These are phyloP conservation scores for Rhinogobio ventralis DNA, from an alignment of 2,797 vertebrate species.

Conservation along the genomic window DNA sequence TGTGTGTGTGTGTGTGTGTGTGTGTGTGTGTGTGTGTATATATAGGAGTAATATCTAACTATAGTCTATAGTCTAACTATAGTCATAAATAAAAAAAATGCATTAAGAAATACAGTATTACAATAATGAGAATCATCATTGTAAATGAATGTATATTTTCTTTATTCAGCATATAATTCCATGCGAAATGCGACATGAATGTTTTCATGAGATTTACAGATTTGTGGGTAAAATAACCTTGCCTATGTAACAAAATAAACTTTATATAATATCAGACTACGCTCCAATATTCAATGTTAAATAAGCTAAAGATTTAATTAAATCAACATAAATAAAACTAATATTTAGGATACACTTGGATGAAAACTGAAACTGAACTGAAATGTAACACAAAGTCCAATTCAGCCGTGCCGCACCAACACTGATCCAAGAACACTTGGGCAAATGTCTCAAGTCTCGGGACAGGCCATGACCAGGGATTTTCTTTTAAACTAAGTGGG, in stretches of 20 bases:
- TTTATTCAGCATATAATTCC: background rate
- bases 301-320: background rate
- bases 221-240: background rate
- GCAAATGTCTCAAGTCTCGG: slow-evolving; percentile 1
- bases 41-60: too few species aligned
- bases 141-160: background rate
- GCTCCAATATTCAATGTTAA: background rate
- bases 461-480: slow-evolving; percentile 13
- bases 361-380: too few species aligned
- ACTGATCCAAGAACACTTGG: slow-evolving; percentile 15
- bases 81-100: background rate
- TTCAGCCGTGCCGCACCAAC: background rate
- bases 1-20: too few species aligned
- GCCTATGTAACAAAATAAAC: background rate
- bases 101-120: background rate
- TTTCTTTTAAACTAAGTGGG: slow-evolving; percentile 14
- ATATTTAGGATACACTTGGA: background rate
- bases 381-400: slow-evolving; percentile 1
- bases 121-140: background rate
- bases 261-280: background rate
- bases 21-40: too few species aligned
- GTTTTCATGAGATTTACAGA: background rate
- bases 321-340: background rate
- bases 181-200: background rate
- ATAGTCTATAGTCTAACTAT: too few species aligned